These are phyloP conservation scores for Podabrus alpinus DNA, from an alignment of 2,888 invertebrate genomes.

Conservation along the genomic window DNA sequence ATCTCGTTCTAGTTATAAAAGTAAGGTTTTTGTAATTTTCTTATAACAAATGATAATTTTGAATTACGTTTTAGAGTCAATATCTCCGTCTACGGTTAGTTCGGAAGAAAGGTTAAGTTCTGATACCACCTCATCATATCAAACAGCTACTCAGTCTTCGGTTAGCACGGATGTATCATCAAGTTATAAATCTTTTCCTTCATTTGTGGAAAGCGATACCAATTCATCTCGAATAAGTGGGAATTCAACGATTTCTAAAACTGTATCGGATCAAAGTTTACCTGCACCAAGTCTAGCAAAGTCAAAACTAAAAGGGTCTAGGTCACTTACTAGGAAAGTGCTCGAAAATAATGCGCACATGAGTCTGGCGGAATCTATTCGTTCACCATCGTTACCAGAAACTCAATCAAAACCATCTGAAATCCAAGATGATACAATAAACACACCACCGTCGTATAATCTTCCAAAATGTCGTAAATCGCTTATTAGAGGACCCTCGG, in stretches of 20 bases:
- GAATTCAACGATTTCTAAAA: background rate
- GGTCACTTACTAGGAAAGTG: background rate
- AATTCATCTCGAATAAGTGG: background rate
- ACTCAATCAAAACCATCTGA: background rate
- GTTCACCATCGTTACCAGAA: background rate
- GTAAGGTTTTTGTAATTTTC: background rate
- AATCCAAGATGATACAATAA: background rate
- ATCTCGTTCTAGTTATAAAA: background rate
- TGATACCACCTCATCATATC: background rate
- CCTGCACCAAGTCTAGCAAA: background rate
- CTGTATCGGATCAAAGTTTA: background rate
- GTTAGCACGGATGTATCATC: background rate
- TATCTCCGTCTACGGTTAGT: background rate
- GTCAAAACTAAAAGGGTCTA: background rate
- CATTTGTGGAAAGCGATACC: background rate
- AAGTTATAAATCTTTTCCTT: background rate
- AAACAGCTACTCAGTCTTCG: background rate
- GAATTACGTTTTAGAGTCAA: background rate
- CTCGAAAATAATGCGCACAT: background rate
- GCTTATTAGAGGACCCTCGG: background rate
- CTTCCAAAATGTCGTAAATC: background rate
- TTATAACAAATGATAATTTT: background rate
- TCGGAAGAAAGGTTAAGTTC: background rate
- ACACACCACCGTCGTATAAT: background rate
- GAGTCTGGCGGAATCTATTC: background rate